Evolutionary conservation across 2,797 vertebrate genomes (phyloP).

Genomic region (Hipposideros larvatus): DNA sequence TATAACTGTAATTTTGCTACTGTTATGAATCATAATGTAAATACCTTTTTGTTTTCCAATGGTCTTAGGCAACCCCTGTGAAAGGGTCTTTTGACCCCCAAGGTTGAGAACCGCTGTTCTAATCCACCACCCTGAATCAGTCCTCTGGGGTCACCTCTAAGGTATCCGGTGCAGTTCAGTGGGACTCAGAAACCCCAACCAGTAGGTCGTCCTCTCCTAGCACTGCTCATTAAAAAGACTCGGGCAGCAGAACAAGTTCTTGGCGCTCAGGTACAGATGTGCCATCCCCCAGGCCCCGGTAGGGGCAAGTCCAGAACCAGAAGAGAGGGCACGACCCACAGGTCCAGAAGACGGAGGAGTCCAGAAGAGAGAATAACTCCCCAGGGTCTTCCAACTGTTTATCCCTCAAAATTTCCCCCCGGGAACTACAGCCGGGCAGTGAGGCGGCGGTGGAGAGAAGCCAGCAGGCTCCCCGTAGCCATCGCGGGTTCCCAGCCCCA

Average conservation of each 20-base stretch:
- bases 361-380: background rate
- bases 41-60: no score
- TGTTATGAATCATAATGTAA: no score
- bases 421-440: fast-evolving
- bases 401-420: no score
- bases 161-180: background rate
- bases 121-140: no score
- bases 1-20: no score
- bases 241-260: background rate
- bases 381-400: background rate
- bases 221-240: background rate
- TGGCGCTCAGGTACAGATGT: background rate
- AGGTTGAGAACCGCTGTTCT: no score
- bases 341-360: no score
- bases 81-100: no score
- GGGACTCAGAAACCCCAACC: background rate
- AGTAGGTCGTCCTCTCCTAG: background rate
- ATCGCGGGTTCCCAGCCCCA: fast-evolving
- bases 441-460: fast-evolving
- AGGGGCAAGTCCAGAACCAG: no score
- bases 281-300: background rate
- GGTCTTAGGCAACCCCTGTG: no score
- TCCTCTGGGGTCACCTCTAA: background rate
- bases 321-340: background rate
- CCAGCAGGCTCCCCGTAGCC: fast-evolving